A percentile compares a stretch with the other conserved stretches of the same genome.
These are phyloP conservation scores for Stegostoma tigrinum DNA, from an alignment of 2,113 vertebrate genomes.

Conservation along the genomic window DNA sequence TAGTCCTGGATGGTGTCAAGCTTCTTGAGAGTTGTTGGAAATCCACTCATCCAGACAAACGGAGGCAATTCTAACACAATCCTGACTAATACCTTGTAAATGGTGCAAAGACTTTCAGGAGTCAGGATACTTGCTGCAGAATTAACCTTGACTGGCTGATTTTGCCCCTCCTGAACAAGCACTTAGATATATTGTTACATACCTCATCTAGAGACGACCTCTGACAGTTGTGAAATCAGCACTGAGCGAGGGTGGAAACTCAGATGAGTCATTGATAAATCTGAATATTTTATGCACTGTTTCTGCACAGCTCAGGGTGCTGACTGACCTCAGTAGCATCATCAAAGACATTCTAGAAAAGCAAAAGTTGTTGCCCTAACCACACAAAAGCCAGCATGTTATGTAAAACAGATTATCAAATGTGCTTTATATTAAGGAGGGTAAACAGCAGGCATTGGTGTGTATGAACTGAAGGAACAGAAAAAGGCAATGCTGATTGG, in stretches of 20 bases:
- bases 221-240: not conserved
- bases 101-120: not conserved
- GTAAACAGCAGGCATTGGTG: not conserved
- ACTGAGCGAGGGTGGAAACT: not conserved
- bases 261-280: not conserved
- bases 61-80: not conserved
- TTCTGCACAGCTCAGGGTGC: not conserved
- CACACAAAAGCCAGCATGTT: not conserved
- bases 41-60: no score
- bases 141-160: not conserved
- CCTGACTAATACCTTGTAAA: not conserved
- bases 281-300: not conserved
- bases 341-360: not conserved
- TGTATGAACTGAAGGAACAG: not conserved
- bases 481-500: not conserved
- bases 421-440: not conserved
- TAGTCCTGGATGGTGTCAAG: not conserved
- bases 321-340: not conserved
- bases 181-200: not conserved
- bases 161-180: not conserved
- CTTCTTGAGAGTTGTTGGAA: not conserved
- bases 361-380: not conserved
- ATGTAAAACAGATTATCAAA: not conserved
- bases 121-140: not conserved
- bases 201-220: not conserved